A percentile compares a stretch with the other conserved stretches of the same genome.
Evolutionary conservation across 2,797 vertebrate genomes (phyloP).

Genomic region (Caiman crocodilus): DNA sequence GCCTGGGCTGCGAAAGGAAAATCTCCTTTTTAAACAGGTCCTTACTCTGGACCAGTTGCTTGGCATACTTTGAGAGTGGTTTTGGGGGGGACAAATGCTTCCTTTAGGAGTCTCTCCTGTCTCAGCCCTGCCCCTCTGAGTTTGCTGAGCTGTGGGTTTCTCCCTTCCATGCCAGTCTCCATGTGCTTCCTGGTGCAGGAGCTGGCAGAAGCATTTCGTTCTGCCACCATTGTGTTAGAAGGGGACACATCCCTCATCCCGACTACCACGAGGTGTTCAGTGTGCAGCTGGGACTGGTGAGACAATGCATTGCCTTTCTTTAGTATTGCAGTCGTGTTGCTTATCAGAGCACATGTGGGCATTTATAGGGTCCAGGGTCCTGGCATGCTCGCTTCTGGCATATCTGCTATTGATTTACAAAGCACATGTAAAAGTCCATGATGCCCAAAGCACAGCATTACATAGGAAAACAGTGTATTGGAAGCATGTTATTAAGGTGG

Average conservation of each 20-base stretch:
- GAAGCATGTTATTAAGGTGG: constrained; percentile 8
- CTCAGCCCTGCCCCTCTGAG: background rate
- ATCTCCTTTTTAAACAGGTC: background rate
- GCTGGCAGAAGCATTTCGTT: background rate
- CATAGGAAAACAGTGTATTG: background rate
- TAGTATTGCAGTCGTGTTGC: background rate
- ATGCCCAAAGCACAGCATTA: background rate
- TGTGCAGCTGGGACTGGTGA: background rate
- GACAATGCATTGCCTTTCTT: too few species aligned
- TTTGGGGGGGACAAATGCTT: background rate
- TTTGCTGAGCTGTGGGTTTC: background rate
- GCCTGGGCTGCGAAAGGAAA: background rate
- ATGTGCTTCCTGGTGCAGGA: background rate
- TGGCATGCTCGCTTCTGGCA: background rate
- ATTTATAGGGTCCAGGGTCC: background rate
- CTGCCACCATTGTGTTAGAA: background rate
- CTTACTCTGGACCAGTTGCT: background rate
- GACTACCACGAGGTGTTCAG: too few species aligned
- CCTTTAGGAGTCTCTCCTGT: background rate
- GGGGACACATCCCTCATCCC: fast-evolving
- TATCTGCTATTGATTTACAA: background rate
- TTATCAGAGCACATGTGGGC: background rate
- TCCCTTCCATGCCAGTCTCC: background rate
- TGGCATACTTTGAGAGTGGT: background rate
- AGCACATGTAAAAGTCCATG: background rate